Evolutionary conservation across 2,113 vertebrate species (phyloP).

Genomic region (Stigmatopora argus): DNA sequence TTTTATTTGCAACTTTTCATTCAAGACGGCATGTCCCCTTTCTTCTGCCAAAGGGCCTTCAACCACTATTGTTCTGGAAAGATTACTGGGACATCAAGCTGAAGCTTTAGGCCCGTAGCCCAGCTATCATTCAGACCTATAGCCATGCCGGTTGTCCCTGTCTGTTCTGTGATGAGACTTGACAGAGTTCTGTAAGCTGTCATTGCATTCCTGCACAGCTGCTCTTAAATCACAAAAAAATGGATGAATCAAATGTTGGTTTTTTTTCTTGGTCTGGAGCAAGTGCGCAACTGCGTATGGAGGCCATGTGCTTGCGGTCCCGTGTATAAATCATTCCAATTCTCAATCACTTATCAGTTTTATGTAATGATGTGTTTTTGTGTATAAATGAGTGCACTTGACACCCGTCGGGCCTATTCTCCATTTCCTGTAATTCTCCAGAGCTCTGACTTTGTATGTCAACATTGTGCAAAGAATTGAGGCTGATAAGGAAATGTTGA

Average conservation of each 20-base stretch:
- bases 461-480: conserved; percentile 34
- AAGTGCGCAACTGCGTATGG: conserved; percentile 2
- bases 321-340: conserved; percentile 21
- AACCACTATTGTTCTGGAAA: conserved; percentile 29
- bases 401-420: conserved; percentile 25
- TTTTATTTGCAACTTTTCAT: conserved; percentile 28
- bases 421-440: conserved; percentile 36
- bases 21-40: conserved; percentile 28
- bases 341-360: conserved; percentile 19
- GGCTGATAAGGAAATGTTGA: conserved; percentile 53
- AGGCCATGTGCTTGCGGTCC: conserved; percentile 5
- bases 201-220: conserved; percentile 43
- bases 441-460: conserved; percentile 35
- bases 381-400: conserved; percentile 38
- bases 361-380: conserved; percentile 41
- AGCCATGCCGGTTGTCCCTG: conserved; percentile 20
- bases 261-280: conserved; percentile 5
- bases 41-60: conserved; percentile 24
- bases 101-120: conserved; percentile 31
- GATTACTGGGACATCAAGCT: conserved; percentile 43
- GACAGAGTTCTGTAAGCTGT: conserved; percentile 47
- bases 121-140: conserved; percentile 42
- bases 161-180: conserved; percentile 38
- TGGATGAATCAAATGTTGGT: conserved; percentile 13
- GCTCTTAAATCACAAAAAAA: conserved; percentile 40